Evolutionary conservation across 92 coral and sea anemone species (phyloP).

Genomic region (Palythoa grandiflora): DNA sequence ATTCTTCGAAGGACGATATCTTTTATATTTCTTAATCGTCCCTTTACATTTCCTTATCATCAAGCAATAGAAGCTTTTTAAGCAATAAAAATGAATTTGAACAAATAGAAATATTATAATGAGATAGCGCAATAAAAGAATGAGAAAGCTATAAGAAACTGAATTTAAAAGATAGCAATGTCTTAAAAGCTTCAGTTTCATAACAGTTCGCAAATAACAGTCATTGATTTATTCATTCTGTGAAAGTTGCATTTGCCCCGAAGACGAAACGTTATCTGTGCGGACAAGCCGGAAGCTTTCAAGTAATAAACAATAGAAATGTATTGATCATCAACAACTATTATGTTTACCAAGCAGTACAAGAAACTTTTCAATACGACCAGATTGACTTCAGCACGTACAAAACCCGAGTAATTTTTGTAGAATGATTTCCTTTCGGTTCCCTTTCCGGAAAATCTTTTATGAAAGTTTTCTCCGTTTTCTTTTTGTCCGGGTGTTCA

Average conservation of each 20-base stretch:
- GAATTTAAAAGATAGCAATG: not conserved
- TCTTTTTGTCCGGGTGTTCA: too few relatives aligned
- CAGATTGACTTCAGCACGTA: not conserved
- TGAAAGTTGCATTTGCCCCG: conserved; percentile 8
- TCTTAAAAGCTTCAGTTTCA: too few relatives aligned
- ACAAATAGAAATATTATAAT: not conserved
- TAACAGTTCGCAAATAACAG: not conserved
- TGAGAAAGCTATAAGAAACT: not conserved
- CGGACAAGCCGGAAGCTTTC: conserved; percentile 10
- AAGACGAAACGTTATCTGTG: conserved; percentile 10
- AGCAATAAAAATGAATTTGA: not conserved
- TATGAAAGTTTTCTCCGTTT: not conserved
- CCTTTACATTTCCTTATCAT: too few relatives aligned
- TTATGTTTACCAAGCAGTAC: not conserved
- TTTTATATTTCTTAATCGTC: too few relatives aligned
- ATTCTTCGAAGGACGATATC: too few relatives aligned
- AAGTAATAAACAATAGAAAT: conserved; percentile 17
- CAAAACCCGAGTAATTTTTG: not conserved
- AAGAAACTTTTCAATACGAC: not conserved
- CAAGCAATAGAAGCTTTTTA: not conserved
- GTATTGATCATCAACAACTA: conserved; percentile 11
- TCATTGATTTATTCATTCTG: not conserved
- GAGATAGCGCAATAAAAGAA: not conserved
- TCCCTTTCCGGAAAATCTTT: not conserved
- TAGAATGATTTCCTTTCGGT: not conserved